Conservation (phyloP, 2,797 vertebrate genomes). For the Lithobates sylvaticus region DNA sequence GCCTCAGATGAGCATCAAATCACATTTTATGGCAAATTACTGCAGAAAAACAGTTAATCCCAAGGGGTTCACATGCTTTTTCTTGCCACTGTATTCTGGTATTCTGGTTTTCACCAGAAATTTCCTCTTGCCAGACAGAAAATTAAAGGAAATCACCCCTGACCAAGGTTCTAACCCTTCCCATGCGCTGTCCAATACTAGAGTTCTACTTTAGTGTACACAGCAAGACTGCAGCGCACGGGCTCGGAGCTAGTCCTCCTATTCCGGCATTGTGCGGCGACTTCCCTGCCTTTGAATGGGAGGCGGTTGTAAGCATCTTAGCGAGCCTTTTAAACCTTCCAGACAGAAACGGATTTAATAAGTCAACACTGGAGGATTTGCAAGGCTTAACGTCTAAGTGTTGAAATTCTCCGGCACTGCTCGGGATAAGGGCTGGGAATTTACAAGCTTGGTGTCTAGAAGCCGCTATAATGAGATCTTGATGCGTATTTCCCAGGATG, state of each 20-base stretch:
- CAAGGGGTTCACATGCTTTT: no score
- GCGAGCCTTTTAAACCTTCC: slow-evolving; percentile 20
- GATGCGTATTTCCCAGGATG: neutral
- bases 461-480: neutral
- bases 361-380: slow-evolving; percentile 26
- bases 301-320: slow-evolving; percentile 7
- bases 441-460: slow-evolving; percentile 8
- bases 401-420: neutral
- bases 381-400: slow-evolving; percentile 1
- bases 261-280: neutral
- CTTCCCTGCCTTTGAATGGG: neutral
- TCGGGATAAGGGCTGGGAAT: slow-evolving; percentile 22
- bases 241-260: neutral
- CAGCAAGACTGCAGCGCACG: no score
- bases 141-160: no score
- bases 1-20: no score
- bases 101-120: no score
- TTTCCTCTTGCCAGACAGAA: no score
- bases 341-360: neutral
- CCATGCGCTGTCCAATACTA: no score
- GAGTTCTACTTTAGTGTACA: no score
- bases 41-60: no score
- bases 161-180: no score
- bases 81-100: no score
- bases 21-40: no score